phyloP scores from a whole-genome alignment of 2,113 vertebrate genomes.

The Periophthalmodon schlosseri region DNA sequence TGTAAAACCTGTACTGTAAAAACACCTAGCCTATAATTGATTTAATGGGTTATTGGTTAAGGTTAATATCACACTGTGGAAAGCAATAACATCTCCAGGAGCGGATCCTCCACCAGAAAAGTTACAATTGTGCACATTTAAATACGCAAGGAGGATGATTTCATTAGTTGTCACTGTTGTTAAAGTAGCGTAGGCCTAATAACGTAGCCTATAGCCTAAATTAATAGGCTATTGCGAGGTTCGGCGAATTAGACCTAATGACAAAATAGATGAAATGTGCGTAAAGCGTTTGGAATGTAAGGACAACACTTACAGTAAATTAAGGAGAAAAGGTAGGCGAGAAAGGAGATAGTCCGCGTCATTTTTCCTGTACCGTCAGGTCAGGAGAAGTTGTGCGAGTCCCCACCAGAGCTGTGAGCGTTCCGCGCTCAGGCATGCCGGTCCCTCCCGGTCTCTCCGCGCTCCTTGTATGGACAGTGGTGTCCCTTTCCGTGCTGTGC shows the following conservation, averaged over 20 bases:
- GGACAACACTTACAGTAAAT: constrained; percentile 67
- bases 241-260: background rate
- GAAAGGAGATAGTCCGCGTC: constrained; percentile 58
- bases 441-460: constrained; percentile 1
- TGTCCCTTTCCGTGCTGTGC: constrained; percentile 8
- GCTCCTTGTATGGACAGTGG: constrained; percentile 15
- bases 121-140: background rate
- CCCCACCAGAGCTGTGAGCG: constrained; percentile 35
- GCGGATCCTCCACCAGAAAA: too few relatives aligned
- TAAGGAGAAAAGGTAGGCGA: constrained; percentile 63
- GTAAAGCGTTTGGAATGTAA: background rate
- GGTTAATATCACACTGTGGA: too few relatives aligned
- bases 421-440: constrained; percentile 44
- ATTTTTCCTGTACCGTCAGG: constrained; percentile 63
- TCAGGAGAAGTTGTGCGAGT: constrained; percentile 27
- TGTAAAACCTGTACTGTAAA: too few relatives aligned
- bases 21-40: too few relatives aligned
- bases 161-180: background rate
- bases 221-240: background rate
- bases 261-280: background rate
- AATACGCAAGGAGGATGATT: background rate
- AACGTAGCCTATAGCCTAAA: background rate
- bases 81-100: too few relatives aligned
- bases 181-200: background rate
- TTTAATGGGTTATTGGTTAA: too few relatives aligned